A percentile compares a stretch with the other conserved stretches of the same genome.
These are phyloP conservation scores for Dipus sagitta DNA, from an alignment of 2,797 vertebrate species.

Conservation along the genomic window DNA sequence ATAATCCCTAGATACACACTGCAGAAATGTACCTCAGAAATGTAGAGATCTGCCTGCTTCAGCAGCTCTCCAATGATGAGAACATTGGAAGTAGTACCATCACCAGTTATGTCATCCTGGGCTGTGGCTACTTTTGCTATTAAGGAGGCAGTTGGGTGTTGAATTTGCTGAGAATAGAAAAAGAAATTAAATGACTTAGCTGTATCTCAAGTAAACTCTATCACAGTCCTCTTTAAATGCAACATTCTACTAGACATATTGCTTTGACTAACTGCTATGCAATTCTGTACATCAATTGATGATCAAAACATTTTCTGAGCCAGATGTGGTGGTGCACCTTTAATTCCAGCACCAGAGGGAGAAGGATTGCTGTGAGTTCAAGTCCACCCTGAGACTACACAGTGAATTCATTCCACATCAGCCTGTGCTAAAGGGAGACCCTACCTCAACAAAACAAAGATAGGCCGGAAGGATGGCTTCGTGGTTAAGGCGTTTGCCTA, in stretches of 20 bases:
- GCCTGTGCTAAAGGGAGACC: too few relatives aligned
- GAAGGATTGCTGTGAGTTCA: too few relatives aligned
- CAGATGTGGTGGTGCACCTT: too few relatives aligned
- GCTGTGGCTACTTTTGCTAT: slow-evolving; percentile 99
- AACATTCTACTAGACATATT: background rate
- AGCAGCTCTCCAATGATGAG: slow-evolving; percentile 98
- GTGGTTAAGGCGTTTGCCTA: too few relatives aligned
- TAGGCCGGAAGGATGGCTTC: too few relatives aligned
- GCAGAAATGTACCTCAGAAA: slow-evolving; percentile 93
- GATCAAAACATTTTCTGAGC: too few relatives aligned
- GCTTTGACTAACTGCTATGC: background rate
- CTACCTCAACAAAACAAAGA: too few relatives aligned
- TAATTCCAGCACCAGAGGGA: too few relatives aligned
- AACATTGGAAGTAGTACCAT: slow-evolving; percentile 99
- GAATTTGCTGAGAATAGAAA: slow-evolving; percentile 94
- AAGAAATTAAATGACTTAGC: slow-evolving; percentile 34
- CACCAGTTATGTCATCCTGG: slow-evolving; percentile 98
- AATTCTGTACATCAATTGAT: too few relatives aligned
- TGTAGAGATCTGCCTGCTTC: slow-evolving; percentile 97
- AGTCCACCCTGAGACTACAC: too few relatives aligned
- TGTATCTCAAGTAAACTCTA: background rate
- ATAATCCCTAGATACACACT: background rate
- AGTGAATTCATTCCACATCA: too few relatives aligned
- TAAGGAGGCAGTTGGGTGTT: slow-evolving; percentile 97
- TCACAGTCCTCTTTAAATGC: background rate